phyloP scores from a whole-genome alignment of 2,113 vertebrate genomes.

The Myiagra hebetior region DNA sequence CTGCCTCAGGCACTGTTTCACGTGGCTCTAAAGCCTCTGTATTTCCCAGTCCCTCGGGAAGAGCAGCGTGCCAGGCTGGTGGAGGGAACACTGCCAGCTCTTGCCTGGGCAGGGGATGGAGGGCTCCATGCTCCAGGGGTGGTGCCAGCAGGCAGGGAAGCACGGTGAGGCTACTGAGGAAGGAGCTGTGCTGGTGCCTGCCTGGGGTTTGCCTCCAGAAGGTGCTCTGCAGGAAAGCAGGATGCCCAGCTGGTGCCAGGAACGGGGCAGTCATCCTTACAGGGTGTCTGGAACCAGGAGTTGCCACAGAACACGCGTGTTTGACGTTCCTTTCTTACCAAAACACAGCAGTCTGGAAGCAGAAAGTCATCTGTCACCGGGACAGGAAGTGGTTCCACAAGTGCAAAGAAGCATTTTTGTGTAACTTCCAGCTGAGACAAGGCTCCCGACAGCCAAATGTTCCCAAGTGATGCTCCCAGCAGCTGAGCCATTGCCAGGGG shows the following conservation, averaged over 20 bases:
- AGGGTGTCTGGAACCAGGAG: not conserved
- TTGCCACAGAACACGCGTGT: rapidly evolving
- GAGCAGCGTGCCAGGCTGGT: not conserved
- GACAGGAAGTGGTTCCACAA: not conserved
- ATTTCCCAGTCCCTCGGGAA: not conserved
- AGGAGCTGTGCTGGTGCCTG: not conserved
- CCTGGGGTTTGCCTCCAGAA: not conserved
- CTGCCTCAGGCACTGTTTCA: not conserved
- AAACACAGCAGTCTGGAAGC: not conserved
- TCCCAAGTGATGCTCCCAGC: not conserved
- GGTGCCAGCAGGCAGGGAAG: not conserved
- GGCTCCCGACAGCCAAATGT: not conserved
- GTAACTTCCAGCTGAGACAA: not conserved
- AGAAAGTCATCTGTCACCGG: not conserved
- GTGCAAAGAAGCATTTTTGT: not conserved
- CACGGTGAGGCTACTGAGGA: not conserved
- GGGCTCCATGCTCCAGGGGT: not conserved
- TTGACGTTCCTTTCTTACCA: not conserved
- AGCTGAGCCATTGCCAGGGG: not conserved
- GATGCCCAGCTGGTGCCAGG: too few species aligned
- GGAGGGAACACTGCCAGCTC: not conserved
- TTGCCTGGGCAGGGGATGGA: too few species aligned
- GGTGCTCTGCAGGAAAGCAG: not conserved
- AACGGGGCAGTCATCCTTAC: not conserved
- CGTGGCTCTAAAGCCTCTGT: not conserved